phyloP scores from a whole-genome alignment of 2,113 vertebrate genomes.

The Pardalotus punctatus region DNA sequence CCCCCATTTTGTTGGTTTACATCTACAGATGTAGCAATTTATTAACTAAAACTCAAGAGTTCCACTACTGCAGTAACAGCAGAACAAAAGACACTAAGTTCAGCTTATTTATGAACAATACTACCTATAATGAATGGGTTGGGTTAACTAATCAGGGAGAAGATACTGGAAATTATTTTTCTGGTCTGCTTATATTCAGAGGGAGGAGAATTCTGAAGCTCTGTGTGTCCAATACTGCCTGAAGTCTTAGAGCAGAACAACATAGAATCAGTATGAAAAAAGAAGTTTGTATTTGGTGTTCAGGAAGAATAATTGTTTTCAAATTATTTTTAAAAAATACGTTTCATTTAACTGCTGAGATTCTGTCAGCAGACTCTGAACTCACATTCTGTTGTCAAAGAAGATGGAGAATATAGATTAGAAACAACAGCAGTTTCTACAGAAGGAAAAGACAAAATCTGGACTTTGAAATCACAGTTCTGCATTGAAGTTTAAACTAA shows the following conservation, averaged over 20 bases:
- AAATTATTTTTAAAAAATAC: background rate
- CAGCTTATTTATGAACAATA: background rate
- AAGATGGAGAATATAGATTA: background rate
- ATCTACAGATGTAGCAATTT: background rate
- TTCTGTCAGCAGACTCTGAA: background rate
- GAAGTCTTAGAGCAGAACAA: background rate
- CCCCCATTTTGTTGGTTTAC: background rate
- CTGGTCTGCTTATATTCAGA: background rate
- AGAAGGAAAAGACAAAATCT: background rate
- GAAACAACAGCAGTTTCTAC: background rate
- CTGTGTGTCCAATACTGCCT: background rate
- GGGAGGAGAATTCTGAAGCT: background rate
- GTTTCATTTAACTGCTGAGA: background rate
- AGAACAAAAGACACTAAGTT: background rate
- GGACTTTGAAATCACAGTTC: background rate
- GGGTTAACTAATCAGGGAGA: background rate
- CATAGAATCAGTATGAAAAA: background rate
- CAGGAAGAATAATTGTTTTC: background rate
- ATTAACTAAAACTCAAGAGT: background rate
- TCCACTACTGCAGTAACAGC: background rate
- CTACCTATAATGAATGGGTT: background rate
- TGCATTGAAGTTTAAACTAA: background rate
- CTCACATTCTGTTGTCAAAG: background rate
- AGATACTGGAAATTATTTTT: background rate
- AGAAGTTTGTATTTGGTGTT: background rate